A percentile compares a stretch with the other conserved stretches of the same genome.
Conservation (phyloP, 2,797 vertebrate species). For the Brachyrhaphis roseni region DNA sequence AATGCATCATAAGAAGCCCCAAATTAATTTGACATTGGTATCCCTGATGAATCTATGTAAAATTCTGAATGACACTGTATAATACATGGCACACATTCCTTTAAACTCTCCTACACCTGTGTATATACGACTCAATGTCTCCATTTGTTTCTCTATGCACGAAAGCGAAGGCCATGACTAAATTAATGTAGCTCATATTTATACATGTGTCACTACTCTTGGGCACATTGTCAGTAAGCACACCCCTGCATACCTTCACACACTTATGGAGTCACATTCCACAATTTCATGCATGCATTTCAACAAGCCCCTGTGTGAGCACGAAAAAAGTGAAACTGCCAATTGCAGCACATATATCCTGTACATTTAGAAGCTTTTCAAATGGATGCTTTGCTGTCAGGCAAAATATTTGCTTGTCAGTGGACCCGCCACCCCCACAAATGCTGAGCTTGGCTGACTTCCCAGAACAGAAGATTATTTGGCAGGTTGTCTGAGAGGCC, state of each 20-base stretch:
- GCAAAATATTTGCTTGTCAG: conserved; percentile 56
- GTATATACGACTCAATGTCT: conserved; percentile 22
- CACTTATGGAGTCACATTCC: conserved; percentile 48
- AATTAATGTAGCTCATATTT: conserved; percentile 59
- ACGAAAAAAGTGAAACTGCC: conserved; percentile 64
- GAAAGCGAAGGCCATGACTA: conserved; percentile 54
- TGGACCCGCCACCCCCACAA: conserved; percentile 43
- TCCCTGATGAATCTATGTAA: neutral
- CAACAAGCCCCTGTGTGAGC: conserved; percentile 53
- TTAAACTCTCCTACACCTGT: conserved; percentile 3
- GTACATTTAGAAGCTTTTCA: conserved; percentile 66
- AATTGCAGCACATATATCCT: conserved; percentile 54
- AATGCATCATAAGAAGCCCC: neutral
- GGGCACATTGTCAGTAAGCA: conserved; percentile 17
- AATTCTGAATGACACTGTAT: neutral
- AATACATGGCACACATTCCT: neutral
- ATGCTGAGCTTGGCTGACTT: conserved; percentile 71
- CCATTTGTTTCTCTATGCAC: conserved; percentile 34
- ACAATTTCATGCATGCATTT: conserved; percentile 60
- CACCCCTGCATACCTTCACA: conserved; percentile 10
- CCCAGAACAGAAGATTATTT: conserved; percentile 77
- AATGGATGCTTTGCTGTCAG: conserved; percentile 41
- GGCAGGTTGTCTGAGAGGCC: conserved; percentile 75
- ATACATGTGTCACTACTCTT: conserved; percentile 53
- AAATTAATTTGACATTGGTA: neutral